A percentile compares a stretch with the other conserved stretches of the same genome.
These are phyloP conservation scores for Protophormia terraenovae DNA, from an alignment of 2,888 invertebrate genomes.

Conservation along the genomic window DNA sequence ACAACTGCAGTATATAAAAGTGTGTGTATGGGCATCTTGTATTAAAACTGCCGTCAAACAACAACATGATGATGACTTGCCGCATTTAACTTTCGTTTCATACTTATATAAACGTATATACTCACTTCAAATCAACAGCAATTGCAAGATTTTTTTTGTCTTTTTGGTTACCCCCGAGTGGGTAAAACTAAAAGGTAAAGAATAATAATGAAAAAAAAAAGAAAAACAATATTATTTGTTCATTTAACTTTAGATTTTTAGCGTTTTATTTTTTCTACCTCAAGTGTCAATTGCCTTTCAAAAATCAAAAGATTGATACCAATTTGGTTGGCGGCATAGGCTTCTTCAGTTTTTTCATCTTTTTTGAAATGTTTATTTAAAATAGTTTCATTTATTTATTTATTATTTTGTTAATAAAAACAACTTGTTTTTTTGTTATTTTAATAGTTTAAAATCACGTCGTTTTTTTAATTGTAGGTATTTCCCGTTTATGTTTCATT, in stretches of 20 bases:
- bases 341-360: conserved; percentile 16
- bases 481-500: conserved; percentile 5
- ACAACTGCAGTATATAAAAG: not conserved
- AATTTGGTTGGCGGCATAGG: conserved; percentile 64
- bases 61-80: conserved; percentile 57
- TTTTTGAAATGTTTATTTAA: conserved; percentile 56
- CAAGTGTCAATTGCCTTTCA: conserved; percentile 65
- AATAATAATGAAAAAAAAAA: not conserved
- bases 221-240: conserved; percentile 42
- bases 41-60: conserved; percentile 56
- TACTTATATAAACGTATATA: too few relatives aligned
- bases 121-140: conserved; percentile 17
- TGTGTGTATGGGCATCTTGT: not conserved
- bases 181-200: conserved; percentile 34
- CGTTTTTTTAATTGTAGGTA: conserved; percentile 2
- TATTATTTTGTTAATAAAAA: conserved; percentile 37
- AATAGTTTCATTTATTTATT: conserved; percentile 51
- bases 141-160: conserved; percentile 27
- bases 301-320: conserved; percentile 54
- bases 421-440: conserved; percentile 14
- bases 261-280: conserved; percentile 47
- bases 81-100: conserved; percentile 22
- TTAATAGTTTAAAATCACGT: conserved; percentile 50
- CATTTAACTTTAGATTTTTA: conserved; percentile 34
- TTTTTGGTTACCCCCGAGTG: conserved; percentile 64